Evolutionary conservation across 2,797 vertebrate species (phyloP).

Genomic region (Aldrovandia affinis): DNA sequence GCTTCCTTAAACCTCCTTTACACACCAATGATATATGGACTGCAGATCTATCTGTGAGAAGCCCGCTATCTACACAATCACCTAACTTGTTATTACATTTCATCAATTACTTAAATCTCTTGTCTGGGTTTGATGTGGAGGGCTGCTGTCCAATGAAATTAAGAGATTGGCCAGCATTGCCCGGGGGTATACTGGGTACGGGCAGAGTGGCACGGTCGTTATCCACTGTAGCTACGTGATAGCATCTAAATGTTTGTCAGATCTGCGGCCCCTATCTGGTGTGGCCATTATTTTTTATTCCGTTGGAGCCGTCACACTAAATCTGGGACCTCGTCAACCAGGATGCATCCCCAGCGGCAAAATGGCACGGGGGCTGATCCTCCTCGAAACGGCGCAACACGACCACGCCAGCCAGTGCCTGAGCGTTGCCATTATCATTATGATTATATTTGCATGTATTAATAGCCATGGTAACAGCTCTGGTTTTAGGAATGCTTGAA

Average conservation of each 20-base stretch:
- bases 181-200: slow-evolving; percentile 67
- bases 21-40: not conserved
- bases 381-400: slow-evolving; percentile 48
- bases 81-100: slow-evolving; percentile 64
- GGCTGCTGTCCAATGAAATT: slow-evolving; percentile 76
- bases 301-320: slow-evolving; percentile 76
- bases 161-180: slow-evolving; percentile 74
- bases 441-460: not conserved
- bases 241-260: slow-evolving; percentile 81
- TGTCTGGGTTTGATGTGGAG: slow-evolving; percentile 73
- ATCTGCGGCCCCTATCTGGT: slow-evolving; percentile 71
- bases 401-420: slow-evolving; percentile 50
- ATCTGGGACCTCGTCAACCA: slow-evolving; percentile 66
- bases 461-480: not conserved
- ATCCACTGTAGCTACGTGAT: slow-evolving; percentile 75
- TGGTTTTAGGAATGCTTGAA: not conserved
- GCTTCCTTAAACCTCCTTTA: not conserved
- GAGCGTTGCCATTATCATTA: slow-evolving; percentile 28
- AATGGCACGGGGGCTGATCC: slow-evolving; percentile 58
- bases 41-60: not conserved
- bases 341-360: slow-evolving; percentile 68
- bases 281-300: slow-evolving; percentile 73
- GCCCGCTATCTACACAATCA: slow-evolving; percentile 28
- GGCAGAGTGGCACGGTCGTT: slow-evolving; percentile 62
- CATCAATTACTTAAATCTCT: slow-evolving; percentile 82